Percentiles rank a stretch among this genome's conserved stretches.
phyloP scores from a whole-genome alignment of 2,888 invertebrate genomes.

The Archips xylosteana region DNA sequence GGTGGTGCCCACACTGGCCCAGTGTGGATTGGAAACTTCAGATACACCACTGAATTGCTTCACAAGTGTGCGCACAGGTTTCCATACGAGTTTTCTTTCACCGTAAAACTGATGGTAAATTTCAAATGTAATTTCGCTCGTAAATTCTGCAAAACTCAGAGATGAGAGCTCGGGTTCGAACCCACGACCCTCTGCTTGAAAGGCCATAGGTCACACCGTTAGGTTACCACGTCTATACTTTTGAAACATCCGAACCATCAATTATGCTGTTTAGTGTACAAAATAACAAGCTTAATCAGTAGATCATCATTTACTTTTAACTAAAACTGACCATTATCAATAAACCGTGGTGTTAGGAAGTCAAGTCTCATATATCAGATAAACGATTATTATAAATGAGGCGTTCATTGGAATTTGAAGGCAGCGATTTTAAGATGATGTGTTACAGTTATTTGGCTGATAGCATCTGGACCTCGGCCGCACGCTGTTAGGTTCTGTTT shows the following conservation, averaged over 20 bases:
- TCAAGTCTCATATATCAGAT: constrained; percentile 45
- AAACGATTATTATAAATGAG: constrained; percentile 48
- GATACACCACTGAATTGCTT: too few species aligned
- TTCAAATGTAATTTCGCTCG: too few species aligned
- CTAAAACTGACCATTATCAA: constrained; percentile 23
- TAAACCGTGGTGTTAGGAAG: constrained; percentile 31
- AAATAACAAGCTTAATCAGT: not conserved
- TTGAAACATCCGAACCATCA: not conserved
- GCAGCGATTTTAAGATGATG: constrained; percentile 48
- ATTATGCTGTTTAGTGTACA: not conserved
- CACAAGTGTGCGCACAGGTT: too few species aligned
- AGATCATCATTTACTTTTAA: not conserved
- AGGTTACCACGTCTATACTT: too few species aligned
- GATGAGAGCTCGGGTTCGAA: too few species aligned
- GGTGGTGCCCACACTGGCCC: too few species aligned
- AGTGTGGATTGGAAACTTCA: too few species aligned
- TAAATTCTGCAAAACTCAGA: too few species aligned
- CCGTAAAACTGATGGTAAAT: too few species aligned
- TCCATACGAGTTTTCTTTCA: too few species aligned
- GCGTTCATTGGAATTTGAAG: constrained; percentile 47
- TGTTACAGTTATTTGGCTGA: constrained; percentile 51
- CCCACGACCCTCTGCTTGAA: too few species aligned
- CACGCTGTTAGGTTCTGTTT: constrained; percentile 14
- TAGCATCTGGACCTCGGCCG: constrained; percentile 44
- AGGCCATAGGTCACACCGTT: too few species aligned